Percentiles rank a stretch among this genome's conserved stretches.
Conservation (phyloP, 2,113 vertebrate species). For the Oncorhynchus keta region DNA sequence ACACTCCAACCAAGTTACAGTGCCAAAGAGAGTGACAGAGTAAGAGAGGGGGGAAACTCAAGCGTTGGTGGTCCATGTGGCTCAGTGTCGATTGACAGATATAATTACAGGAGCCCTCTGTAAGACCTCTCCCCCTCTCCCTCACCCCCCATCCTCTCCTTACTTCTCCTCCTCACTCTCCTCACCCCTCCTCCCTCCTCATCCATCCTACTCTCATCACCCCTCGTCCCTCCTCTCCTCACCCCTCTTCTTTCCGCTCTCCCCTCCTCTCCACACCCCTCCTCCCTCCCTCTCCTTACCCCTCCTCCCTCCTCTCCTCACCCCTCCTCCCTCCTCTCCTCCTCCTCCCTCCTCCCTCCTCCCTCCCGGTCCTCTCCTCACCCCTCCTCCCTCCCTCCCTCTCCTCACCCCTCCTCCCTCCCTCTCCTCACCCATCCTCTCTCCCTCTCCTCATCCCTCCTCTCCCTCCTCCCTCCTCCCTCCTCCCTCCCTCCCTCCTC, state of each 20-base stretch:
- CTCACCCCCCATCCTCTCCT: not conserved
- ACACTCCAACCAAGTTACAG: slow-evolving; percentile 20
- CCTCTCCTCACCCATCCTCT: not conserved
- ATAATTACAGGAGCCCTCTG: slow-evolving; percentile 71
- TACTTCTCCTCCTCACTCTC: not conserved
- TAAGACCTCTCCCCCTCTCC: slow-evolving; percentile 29
- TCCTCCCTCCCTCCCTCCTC: not conserved
- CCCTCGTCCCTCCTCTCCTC: slow-evolving; percentile 61
- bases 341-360: too few relatives aligned
- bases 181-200: not conserved
- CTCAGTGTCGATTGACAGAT: slow-evolving; percentile 73
- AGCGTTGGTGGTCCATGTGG: slow-evolving; percentile 61
- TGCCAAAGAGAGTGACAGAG: slow-evolving; percentile 25
- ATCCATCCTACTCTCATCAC: slow-evolving; percentile 24
- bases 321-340: slow-evolving; percentile 57
- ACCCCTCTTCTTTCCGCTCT: not conserved
- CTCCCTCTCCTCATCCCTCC: slow-evolving; percentile 5
- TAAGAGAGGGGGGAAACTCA: slow-evolving; percentile 49
- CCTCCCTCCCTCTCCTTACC: too few relatives aligned
- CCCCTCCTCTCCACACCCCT: too few relatives aligned
- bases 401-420: too few relatives aligned
- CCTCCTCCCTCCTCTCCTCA: not conserved
- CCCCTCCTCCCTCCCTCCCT: too few relatives aligned
- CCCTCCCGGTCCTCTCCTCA: too few relatives aligned
- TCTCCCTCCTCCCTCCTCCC: not conserved